These are phyloP conservation scores for Psittacula cyanocephala DNA, from an alignment of 2,113 vertebrate species.

Conservation along the genomic window DNA sequence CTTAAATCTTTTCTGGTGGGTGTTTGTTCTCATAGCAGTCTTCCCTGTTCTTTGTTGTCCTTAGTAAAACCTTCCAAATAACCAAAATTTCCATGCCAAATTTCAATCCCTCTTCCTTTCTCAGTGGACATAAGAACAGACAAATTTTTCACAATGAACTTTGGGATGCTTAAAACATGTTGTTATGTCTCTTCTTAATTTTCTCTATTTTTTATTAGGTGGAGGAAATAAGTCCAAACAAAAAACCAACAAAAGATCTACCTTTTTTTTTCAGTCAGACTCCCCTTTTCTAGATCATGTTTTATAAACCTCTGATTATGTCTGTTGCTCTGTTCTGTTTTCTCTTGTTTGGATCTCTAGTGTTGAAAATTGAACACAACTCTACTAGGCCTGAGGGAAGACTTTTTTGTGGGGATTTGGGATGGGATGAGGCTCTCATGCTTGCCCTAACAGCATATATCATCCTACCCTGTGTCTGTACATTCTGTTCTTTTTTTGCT, in stretches of 20 bases:
- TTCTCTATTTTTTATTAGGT: not conserved
- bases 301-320: not conserved
- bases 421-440: not conserved
- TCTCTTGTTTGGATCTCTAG: not conserved
- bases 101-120: not conserved
- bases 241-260: not conserved
- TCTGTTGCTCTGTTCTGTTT: not conserved
- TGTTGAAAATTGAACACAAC: not conserved
- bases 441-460: not conserved
- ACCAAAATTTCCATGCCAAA: not conserved
- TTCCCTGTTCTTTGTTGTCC: not conserved
- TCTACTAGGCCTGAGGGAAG: not conserved
- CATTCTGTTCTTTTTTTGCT: conserved; percentile 10
- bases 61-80: not conserved
- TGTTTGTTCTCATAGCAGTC: not conserved
- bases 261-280: not conserved
- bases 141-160: not conserved
- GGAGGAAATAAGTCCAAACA: not conserved
- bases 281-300: not conserved
- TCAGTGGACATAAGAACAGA: not conserved
- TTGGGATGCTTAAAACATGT: not conserved
- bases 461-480: not conserved
- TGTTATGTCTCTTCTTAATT: not conserved
- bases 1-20: not conserved
- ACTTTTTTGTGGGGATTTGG: not conserved